Evolutionary conservation across 2,888 invertebrate genomes (phyloP).

Genomic region (Poecilobothrus nobilitatus): DNA sequence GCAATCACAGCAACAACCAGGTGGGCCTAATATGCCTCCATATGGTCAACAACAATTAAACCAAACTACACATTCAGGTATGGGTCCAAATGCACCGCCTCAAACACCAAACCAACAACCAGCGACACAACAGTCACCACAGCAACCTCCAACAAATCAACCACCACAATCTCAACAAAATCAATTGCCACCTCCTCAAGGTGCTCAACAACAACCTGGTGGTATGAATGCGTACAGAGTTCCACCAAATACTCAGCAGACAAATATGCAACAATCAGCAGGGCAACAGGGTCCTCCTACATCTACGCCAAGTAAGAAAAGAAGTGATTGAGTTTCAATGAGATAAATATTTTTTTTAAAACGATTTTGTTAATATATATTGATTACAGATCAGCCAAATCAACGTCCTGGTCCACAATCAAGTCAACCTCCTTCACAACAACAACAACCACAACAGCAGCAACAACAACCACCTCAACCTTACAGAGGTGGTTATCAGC

Average conservation of each 20-base stretch:
- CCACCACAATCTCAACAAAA: constrained; percentile 30
- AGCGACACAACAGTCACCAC: constrained; percentile 30
- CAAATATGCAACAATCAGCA: constrained; percentile 27
- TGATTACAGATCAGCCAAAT: constrained; percentile 46
- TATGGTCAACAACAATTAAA: constrained; percentile 36
- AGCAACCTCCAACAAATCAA: constrained; percentile 32
- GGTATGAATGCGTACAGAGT: constrained; percentile 18
- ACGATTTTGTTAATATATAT: neutral
- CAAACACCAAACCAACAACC: constrained; percentile 33
- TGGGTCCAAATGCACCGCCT: neutral
- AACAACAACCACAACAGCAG: constrained; percentile 45
- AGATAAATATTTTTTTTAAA: neutral
- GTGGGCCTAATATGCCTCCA: constrained; percentile 42
- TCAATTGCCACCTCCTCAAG: constrained; percentile 2
- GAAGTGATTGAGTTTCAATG: constrained; percentile 17
- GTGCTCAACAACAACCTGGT: constrained; percentile 17
- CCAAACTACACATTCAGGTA: constrained; percentile 26
- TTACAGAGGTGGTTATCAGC: constrained; percentile 48
- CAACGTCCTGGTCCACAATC: constrained; percentile 42
- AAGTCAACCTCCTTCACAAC: constrained; percentile 22
- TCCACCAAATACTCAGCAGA: constrained; percentile 35
- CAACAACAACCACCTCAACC: constrained; percentile 51
- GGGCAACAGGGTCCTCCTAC: constrained; percentile 25
- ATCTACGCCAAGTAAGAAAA: constrained; percentile 29
- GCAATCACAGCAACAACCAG: constrained; percentile 24